Base-by-base conservation (phyloP, 2,888 invertebrate species). In the Helobdella robusta region DNA sequence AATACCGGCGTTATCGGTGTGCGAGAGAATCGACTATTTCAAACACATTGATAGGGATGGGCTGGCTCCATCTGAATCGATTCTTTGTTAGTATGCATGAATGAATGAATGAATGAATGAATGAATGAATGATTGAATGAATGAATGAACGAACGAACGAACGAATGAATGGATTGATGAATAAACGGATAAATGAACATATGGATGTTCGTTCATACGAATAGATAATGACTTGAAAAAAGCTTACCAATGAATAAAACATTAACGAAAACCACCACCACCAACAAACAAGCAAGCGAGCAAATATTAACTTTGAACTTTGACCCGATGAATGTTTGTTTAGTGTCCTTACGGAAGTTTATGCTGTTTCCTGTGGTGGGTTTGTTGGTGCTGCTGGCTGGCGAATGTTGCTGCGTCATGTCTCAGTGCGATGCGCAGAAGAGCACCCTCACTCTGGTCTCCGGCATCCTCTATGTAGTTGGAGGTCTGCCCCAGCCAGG, bases 381-480 rank as follows among this genome's bases (percentile, higher is more conserved):
- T 69, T 72, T 79, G 25, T 68, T 78, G 20, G 76, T 78, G 46
- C 73, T 79, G 54, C 72, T 78, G 62, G 74, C 76, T 52, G 79
- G 76, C 4, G 76, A 76, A 48, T 75, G 77, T 59, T 72, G 78
- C 58, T 77, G 77, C 69, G 76, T 78, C 69, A 73, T 77, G 44
- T 77, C 77, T 20, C 76, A 78, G 65, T 79, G 78, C 69, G 75
- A 78, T 64, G 73, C 76, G 44, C 75, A 75, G 64, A 72, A 72
- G 66, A 77, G 77, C 69, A 74, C 76, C 50, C 73, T 78, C 3
- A 78, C 78, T n/a, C 78, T 79, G 70, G 74, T 77, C 56, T 74
- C 76, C 60, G 79, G 79, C 34, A 78, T 78, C 59, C 72, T 79
- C 46, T 79, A 77, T 72, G 78, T 79, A 62, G 72, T 78, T 70